Evolutionary conservation across 2,888 invertebrate species (phyloP), one percentile per base, ranked within the genome.

Genomic region (Cryptus armator): DNA sequence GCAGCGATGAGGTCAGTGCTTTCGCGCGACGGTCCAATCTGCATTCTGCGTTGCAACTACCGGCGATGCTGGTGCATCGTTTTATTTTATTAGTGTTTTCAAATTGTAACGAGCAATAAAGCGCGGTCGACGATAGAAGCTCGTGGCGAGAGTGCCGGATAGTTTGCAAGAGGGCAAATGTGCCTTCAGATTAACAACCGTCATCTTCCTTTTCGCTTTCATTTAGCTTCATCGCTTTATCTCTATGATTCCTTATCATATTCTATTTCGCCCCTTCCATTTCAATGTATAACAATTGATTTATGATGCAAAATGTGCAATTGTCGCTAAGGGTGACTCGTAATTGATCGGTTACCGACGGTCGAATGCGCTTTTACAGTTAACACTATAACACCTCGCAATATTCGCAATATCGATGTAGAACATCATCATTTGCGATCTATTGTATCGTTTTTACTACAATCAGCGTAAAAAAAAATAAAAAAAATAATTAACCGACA

Each of bases 101-200:
- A 77, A 70, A 46, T 43, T 78, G 66, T 78, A 77, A 86, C 77
- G 77, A 83, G 68, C 78, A 1, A 67, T 81, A 78, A 80, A 86
- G 66, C 43, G 64, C 46, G 43, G 71, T 44, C 68, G 59, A 76
- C 76, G 51, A 10, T 80, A 16, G 32, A 56, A 19, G 64, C 66
- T n/a, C 19, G 46, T 29, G 4, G 51, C 68, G 53, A 48, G 37
- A 44, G 78, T n/a, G 29, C 46, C 9, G 53, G 53, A 53, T n/a
- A 24, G 46, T 29, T 32, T 64, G 43, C 67, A 19, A 43, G 59
- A 43, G 59, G 62, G 68, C 67, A 70, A 37, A 51, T 29, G 75
- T 51, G 19, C n/a, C 43, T 29, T 56, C 64, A 32, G 51, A 81
- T 48, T 85, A 64, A 81, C 67, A 56, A 62, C 37, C 62, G 68